phyloP scores from a whole-genome alignment of 2,888 invertebrate species.

The Acrocyrtus sp. region DNA sequence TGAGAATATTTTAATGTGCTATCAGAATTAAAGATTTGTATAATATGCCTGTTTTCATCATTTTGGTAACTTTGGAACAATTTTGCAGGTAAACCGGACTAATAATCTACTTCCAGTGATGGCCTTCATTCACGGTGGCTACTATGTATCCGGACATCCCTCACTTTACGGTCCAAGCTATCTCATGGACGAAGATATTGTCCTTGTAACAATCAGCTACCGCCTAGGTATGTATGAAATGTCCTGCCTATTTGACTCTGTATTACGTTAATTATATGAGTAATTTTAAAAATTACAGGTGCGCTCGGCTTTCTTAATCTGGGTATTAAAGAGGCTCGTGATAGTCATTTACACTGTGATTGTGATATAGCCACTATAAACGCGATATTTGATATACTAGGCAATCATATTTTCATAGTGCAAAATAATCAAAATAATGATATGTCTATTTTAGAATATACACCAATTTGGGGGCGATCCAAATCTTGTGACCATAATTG shows the following conservation, averaged over 20 bases:
- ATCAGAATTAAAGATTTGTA: too few species aligned
- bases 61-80: too few species aligned
- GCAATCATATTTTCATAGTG: too few species aligned
- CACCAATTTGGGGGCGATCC: constrained; percentile 40
- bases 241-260: too few species aligned
- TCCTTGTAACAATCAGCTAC: constrained; percentile 51
- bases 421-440: too few species aligned
- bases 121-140: constrained; percentile 27
- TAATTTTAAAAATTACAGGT: background rate
- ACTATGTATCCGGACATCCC: constrained; percentile 22
- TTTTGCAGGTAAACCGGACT: too few species aligned
- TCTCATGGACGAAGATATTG: constrained; percentile 48
- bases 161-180: constrained; percentile 15
- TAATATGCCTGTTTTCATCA: too few species aligned
- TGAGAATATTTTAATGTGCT: too few species aligned
- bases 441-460: constrained; percentile 35
- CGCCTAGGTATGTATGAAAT: constrained; percentile 27
- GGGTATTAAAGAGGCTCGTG: constrained; percentile 37
- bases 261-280: too few species aligned
- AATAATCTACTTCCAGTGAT: constrained; percentile 21
- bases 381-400: too few species aligned
- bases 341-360: too few species aligned
- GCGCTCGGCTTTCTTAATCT: constrained; percentile 46
- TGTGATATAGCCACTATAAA: too few species aligned
- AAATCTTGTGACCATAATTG: constrained; percentile 41